Evolutionary conservation across 2,113 vertebrate species (phyloP), one percentile per base, ranked within the genome.

Genomic region (Isichthys henryi): DNA sequence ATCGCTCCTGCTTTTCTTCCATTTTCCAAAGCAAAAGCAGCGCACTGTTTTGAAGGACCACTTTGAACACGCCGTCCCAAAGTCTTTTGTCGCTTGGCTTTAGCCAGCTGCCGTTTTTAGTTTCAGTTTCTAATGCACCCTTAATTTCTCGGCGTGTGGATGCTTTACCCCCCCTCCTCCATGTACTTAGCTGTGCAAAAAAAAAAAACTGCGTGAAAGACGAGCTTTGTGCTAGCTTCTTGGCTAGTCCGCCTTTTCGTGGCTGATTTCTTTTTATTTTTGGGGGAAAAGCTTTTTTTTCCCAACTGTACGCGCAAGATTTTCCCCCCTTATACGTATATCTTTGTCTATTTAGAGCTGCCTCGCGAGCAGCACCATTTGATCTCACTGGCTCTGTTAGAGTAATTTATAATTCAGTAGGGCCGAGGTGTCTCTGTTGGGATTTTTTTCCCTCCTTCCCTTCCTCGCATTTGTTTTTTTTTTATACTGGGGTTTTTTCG

Each of bases 401-500:
- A 27, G 53, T 58, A 74, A 74, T 48, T 49, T 49, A 49, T 49
- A 74, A 88, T 88, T 88, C 39, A 70, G 88, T n/a, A 88, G 88
- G 88, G 88, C 88, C 49, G 88, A 83, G 50, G 52, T 84, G 66
- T 89, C 88, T 82, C 50, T 83, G 46, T 56, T 90, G 19, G 52
- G 53, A 88, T 45, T 66, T 84, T 91, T 88, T 88, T 88, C 1
- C 8, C 39, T 86, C 45, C 50, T 88, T 50, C n/a, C 87, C 85
- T 48, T 89, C 31, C 89, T 17, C 35, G 39, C 77, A 49, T 89
- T 35, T 74, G 86, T 80, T n/a, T 91, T 74, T 93, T 89, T 88
- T 80, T n/a, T 90, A 52, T 93, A 90, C 93, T 94, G 92, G 93
- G 93, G 91, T 92, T 92, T 89, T 23, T 48, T 50, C 27, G 35